Evolutionary conservation across 2,797 vertebrate genomes (phyloP).

Genomic region (Garrulus glandarius): DNA sequence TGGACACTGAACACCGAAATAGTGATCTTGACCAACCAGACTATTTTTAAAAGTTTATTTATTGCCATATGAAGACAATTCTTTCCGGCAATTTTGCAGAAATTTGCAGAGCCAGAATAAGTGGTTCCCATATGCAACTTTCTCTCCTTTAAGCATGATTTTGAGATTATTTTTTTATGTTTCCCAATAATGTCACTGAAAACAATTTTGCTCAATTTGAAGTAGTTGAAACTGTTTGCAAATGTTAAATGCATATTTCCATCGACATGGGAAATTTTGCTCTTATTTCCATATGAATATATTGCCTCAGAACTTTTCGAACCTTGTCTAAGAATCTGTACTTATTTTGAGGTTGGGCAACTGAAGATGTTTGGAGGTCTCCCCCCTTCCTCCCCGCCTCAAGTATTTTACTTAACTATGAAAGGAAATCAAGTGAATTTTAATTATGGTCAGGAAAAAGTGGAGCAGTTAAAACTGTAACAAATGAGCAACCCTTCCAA

Average conservation of each 20-base stretch:
- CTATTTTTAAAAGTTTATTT: background rate
- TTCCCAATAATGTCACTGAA: background rate
- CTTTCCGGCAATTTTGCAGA: background rate
- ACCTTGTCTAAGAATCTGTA: background rate
- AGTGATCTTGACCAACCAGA: background rate
- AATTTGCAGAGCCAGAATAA: background rate
- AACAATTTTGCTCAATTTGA: background rate
- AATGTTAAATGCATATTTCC: background rate
- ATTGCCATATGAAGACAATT: background rate
- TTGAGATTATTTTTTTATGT: background rate
- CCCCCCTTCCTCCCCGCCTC: fast-evolving
- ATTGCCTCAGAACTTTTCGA: background rate
- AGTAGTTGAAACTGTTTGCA: background rate
- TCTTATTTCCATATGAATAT: background rate
- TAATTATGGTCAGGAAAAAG: background rate
- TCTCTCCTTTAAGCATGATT: background rate
- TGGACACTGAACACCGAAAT: background rate
- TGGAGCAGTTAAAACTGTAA: background rate
- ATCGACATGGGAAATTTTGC: background rate
- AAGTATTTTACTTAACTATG: background rate
- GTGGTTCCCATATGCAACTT: background rate
- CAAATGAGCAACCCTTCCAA: background rate
- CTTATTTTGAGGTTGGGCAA: background rate
- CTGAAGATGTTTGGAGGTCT: background rate
- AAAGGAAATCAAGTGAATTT: background rate